Evolutionary conservation across 2,797 vertebrate species (phyloP).

Genomic region (Setipinna tenuifilis): DNA sequence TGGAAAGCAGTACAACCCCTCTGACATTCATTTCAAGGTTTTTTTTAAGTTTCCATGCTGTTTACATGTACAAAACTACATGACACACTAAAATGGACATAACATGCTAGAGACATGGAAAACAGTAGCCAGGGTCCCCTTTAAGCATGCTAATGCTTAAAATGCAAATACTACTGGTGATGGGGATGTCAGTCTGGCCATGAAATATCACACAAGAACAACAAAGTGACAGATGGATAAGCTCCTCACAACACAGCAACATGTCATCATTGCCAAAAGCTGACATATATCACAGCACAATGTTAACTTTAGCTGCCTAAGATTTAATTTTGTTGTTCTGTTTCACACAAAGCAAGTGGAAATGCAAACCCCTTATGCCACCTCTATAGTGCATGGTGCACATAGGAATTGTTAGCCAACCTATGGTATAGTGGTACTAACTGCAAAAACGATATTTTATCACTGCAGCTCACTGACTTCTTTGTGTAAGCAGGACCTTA

Average conservation of each 20-base stretch:
- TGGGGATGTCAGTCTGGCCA: not conserved
- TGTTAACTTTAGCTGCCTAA: not conserved
- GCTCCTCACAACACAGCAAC: not conserved
- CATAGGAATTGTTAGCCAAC: not conserved
- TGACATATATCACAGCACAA: not conserved
- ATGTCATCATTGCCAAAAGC: no score
- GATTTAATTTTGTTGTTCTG: not conserved
- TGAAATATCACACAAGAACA: not conserved
- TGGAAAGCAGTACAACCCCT: no score
- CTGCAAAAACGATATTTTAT: not conserved
- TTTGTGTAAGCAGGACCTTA: not conserved
- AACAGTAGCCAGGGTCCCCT: no score
- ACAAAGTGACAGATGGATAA: not conserved
- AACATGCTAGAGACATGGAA: no score
- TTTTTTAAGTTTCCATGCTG: no score
- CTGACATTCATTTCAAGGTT: no score
- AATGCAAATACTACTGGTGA: not conserved
- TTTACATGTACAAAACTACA: no score
- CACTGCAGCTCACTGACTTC: not conserved
- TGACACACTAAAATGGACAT: no score
- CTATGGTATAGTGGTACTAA: not conserved
- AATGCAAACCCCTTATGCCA: not conserved
- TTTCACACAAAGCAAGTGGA: no score
- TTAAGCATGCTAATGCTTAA: no score
- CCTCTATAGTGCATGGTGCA: not conserved